Conservation (phyloP, 2,797 vertebrate species). For the Melanotaenia nigrans region DNA sequence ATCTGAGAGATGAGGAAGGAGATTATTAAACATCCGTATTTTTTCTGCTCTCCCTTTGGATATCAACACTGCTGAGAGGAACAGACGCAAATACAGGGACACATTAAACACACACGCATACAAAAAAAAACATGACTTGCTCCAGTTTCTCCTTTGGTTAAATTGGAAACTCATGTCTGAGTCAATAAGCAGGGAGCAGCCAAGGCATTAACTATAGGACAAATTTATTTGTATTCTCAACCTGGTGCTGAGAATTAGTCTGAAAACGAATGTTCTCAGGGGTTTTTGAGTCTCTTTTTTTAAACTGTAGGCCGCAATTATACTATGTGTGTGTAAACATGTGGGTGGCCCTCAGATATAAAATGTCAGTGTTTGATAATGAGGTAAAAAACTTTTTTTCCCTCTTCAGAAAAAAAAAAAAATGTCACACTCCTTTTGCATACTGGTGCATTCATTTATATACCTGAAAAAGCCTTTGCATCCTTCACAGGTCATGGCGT, state of each 20-base stretch:
- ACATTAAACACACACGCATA: conserved; percentile 22
- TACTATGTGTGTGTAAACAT: conserved; percentile 19
- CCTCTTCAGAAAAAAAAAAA: no score
- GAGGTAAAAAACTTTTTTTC: background rate
- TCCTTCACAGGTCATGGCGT: conserved; percentile 98
- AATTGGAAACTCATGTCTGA: conserved; percentile 41
- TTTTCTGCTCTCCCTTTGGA: conserved; percentile 55
- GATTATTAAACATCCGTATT: conserved; percentile 69
- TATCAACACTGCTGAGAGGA: conserved; percentile 46
- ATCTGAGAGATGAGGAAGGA: conserved; percentile 58
- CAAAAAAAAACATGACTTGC: conserved; percentile 7
- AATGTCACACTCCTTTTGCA: background rate
- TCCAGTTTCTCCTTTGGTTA: conserved; percentile 30
- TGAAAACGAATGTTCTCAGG: conserved; percentile 31
- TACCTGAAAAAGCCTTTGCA: conserved; percentile 99
- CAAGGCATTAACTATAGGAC: conserved; percentile 18
- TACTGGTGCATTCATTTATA: conserved; percentile 11
- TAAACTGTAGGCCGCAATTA: conserved; percentile 59
- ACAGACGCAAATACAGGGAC: conserved; percentile 31
- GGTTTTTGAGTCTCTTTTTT: conserved; percentile 37
- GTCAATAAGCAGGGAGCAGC: conserved; percentile 26
- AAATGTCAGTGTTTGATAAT: conserved; percentile 33
- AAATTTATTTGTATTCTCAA: conserved; percentile 55
- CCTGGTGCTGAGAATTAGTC: conserved; percentile 46
- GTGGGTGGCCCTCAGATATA: conserved; percentile 31